These are phyloP conservation scores for Enteromius trimaculatus DNA, from an alignment of 2,797 vertebrate genomes.

Conservation along the genomic window DNA sequence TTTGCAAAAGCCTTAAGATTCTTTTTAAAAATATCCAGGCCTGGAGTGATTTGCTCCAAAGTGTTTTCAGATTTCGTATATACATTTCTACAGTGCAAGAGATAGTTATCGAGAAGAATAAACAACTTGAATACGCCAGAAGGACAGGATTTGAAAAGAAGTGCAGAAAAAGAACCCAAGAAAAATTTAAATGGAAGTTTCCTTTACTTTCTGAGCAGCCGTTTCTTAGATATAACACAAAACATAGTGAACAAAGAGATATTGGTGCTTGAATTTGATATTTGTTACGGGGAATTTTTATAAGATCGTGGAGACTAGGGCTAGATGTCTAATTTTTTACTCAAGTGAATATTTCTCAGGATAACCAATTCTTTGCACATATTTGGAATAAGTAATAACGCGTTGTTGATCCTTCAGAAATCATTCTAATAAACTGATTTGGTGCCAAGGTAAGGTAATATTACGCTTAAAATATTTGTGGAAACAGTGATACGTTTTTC, in stretches of 20 bases:
- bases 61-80: slow-evolving; percentile 75
- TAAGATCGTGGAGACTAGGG: background rate
- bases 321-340: background rate
- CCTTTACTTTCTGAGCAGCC: slow-evolving; percentile 70
- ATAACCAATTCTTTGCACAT: background rate
- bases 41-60: slow-evolving; percentile 77
- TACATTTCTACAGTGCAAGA: slow-evolving; percentile 56
- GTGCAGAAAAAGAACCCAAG: slow-evolving; percentile 68
- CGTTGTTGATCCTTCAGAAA: background rate
- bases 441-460: background rate
- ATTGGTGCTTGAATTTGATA: background rate
- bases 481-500: background rate
- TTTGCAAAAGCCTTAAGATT: slow-evolving; percentile 75
- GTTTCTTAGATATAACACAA: slow-evolving; percentile 69
- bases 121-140: slow-evolving; percentile 77
- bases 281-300: background rate
- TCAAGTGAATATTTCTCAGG: background rate
- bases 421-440: background rate
- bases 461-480: background rate
- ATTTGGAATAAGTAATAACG: background rate
- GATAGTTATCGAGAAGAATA: slow-evolving; percentile 79
- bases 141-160: slow-evolving; percentile 74
- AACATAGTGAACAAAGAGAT: slow-evolving; percentile 49
- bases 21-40: slow-evolving; percentile 67
- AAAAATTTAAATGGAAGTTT: slow-evolving; percentile 77